Evolutionary conservation across 2,113 vertebrate species (phyloP).

Genomic region (Micronycteris hirsuta): DNA sequence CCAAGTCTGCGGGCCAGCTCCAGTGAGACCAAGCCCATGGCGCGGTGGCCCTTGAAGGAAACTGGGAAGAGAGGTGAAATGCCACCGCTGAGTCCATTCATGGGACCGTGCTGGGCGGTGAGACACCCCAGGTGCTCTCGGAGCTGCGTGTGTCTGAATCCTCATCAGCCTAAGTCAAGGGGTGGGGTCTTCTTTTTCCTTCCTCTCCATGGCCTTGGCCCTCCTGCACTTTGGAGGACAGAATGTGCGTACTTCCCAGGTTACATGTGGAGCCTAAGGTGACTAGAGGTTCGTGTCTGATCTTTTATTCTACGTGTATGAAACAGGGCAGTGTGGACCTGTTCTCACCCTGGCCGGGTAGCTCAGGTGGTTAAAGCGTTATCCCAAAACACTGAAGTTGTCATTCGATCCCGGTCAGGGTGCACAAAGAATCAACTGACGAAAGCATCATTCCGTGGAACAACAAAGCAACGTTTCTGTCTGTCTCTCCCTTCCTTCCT

Average conservation of each 20-base stretch:
- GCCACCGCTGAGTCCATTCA: not conserved
- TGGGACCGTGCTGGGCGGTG: not conserved
- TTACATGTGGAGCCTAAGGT: not conserved
- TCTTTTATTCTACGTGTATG: not conserved
- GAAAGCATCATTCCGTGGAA: too few species aligned
- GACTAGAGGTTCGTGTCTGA: too few species aligned
- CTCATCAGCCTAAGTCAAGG: not conserved
- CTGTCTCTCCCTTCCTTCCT: too few species aligned
- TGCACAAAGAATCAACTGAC: too few species aligned
- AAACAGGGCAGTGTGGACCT: not conserved
- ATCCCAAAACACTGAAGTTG: too few species aligned
- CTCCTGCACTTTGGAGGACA: not conserved
- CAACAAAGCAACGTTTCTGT: too few species aligned
- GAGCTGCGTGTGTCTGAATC: not conserved
- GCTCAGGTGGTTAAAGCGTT: too few species aligned
- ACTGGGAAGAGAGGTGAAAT: not conserved
- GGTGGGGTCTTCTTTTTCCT: not conserved
- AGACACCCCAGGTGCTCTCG: not conserved
- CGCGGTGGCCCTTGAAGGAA: not conserved
- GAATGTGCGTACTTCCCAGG: too few species aligned
- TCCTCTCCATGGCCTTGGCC: too few species aligned
- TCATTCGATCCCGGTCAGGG: too few species aligned
- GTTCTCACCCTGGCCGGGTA: too few species aligned
- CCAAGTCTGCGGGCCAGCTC: rapidly evolving
- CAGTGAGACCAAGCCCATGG: rapidly evolving